Base-by-base conservation (phyloP, 30 jellyfish, hydroid and myxozoan genomes). In the Calvadosia cruxmelitensis region DNA sequence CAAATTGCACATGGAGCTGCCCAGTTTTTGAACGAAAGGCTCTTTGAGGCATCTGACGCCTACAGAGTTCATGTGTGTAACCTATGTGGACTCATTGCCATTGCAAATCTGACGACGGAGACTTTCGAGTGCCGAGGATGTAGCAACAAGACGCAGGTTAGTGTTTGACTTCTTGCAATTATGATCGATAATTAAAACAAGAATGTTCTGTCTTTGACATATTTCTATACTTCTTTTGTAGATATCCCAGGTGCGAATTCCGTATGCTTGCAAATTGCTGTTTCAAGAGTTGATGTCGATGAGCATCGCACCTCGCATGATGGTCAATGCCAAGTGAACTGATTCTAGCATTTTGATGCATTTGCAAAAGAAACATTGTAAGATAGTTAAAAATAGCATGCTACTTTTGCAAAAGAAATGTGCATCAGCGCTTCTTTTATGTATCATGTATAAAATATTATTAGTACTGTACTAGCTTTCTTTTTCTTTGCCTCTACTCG, bases 1-100 rank as follows among this genome's bases (percentile, higher is more conserved):
- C 99, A 92, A 71, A 92, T 92, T n/a, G 93, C 99, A 20, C 99
- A 92, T 76, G 99, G 99, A 49, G 88, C 96, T 36, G 99, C 99
- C 35, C 96, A 84, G 76, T 92, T 92, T 78, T 78, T 92, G 31
- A 92, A 84, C 51, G 99, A 92, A 69, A 84, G 99, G 23, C 78
- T 92, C 34, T 85, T 92, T 61, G 99, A 80, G 53, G 99, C 96
- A n/a, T 92, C 99, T 1, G 99, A 92, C 67, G 90, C 95, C 7
- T 92, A 92, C 52, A 53, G 95, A 35, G 93, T 79, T 3, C 96
- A 92, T 71, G 92, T 92, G 2, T 92, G 99, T 73, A 85, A 92
- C 63, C 66, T 83, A 27, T 92, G 99, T 80, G 99, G 99, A 20
- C 71, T 83, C 50, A 92, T 83, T 34, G 96, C 96, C 23, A 84